Percentiles rank a stretch among this genome's conserved stretches.
These are phyloP conservation scores for Diorhabda elongata DNA, from an alignment of 1,140 invertebrate genomes.

Conservation along the genomic window DNA sequence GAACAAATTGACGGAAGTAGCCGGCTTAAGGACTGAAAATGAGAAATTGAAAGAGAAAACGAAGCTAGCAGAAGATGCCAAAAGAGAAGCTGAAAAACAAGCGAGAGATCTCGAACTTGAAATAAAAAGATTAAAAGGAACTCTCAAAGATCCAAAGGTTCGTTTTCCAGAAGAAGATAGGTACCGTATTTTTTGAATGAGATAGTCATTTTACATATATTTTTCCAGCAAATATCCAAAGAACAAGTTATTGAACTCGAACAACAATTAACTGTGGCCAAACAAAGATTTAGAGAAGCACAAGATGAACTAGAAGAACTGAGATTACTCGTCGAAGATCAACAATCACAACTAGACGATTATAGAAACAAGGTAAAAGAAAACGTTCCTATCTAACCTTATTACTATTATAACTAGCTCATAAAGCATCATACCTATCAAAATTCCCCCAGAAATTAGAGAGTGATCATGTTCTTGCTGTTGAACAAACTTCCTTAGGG, in stretches of 20 bases:
- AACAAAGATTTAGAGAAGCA: constrained; percentile 60
- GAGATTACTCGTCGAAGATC: constrained; percentile 63
- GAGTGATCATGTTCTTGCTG: too few species aligned
- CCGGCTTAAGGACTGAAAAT: constrained; percentile 49
- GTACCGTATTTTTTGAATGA: too few species aligned
- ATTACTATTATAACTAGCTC: background rate
- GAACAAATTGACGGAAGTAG: constrained; percentile 55
- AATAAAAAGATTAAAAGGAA: constrained; percentile 47
- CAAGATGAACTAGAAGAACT: constrained; percentile 66
- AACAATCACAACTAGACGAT: constrained; percentile 65
- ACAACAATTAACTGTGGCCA: constrained; percentile 57
- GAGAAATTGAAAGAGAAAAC: constrained; percentile 52
- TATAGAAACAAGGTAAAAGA: constrained; percentile 64
- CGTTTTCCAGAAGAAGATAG: background rate
- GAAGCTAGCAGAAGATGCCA: constrained; percentile 52
- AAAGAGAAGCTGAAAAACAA: constrained; percentile 52
- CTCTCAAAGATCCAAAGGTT: constrained; percentile 24
- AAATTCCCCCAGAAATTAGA: too few species aligned
- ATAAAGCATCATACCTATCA: background rate
- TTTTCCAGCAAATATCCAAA: constrained; percentile 47
- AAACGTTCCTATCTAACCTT: constrained; percentile 1
- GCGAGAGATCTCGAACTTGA: constrained; percentile 52
- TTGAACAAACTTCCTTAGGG: too few species aligned
- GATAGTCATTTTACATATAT: too few species aligned
- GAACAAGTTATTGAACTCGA: constrained; percentile 63